Evolutionary conservation across 2,888 invertebrate genomes (phyloP), one percentile per base, ranked within the genome.

Genomic region (Eupithecia centaureata): DNA sequence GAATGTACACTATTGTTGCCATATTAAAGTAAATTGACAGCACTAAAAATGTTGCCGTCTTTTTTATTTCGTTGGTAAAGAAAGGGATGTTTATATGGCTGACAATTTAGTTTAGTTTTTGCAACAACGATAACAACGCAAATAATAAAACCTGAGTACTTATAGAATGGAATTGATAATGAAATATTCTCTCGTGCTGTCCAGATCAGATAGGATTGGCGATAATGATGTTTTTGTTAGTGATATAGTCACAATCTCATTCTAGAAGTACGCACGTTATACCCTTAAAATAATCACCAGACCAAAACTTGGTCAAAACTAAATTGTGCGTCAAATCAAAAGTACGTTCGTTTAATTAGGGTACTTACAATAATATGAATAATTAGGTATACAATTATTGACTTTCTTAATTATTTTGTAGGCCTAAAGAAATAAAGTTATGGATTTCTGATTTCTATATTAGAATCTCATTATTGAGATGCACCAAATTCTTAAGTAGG

Each of bases 381-480:
- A 38, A 42, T 18, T 18, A 38, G 18, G n/a, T 38, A n/a, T 38
- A 42, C n/a, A 18, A n/a, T 38, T n/a, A n/a, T n/a, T n/a, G n/a
- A n/a, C n/a, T n/a, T n/a, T n/a, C n/a, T n/a, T n/a, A n/a, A n/a
- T n/a, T n/a, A n/a, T n/a, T n/a, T n/a, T n/a, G n/a, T n/a, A n/a
- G n/a, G n/a, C n/a, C n/a, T n/a, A n/a, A n/a, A n/a, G n/a, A n/a
- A n/a, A n/a, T n/a, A n/a, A n/a, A n/a, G n/a, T n/a, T n/a, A n/a
- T n/a, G n/a, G n/a, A n/a, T n/a, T n/a, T n/a, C n/a, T n/a, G n/a
- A n/a, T n/a, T n/a, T n/a, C n/a, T n/a, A 0, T 42, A 18, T 38
- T 38, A 2, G 38, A 62, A 62, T 56, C 56, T 38, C 38, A 51
- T 27, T 28, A 33, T 12, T 56, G 62, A 62, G 62, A 62, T 32